Conservation (phyloP, 2,888 invertebrate genomes). For the Eubasilissa splendida region DNA sequence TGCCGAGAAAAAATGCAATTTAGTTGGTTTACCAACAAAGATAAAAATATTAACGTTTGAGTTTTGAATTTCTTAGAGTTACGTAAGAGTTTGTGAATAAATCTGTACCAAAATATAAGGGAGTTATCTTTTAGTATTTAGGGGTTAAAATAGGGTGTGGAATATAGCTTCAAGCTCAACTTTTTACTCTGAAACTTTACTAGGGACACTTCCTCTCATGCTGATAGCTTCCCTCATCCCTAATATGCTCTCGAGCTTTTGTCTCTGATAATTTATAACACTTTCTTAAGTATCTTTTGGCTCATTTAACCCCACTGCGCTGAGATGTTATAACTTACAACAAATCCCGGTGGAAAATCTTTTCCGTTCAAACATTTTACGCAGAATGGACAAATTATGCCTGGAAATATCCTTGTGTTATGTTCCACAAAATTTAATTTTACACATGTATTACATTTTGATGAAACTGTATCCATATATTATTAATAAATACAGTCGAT, state of each 20-base stretch:
- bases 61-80: too few species aligned
- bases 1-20: too few species aligned
- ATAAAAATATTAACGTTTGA: too few species aligned
- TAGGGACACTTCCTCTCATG: constrained; percentile 40
- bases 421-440: too few species aligned
- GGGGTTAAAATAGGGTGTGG: constrained; percentile 41
- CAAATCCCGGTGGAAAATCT: constrained; percentile 24
- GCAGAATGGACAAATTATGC: too few species aligned
- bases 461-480: too few species aligned
- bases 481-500: too few species aligned
- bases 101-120: constrained; percentile 19
- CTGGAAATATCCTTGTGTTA: too few species aligned
- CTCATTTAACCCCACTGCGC: constrained; percentile 36
- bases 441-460: too few species aligned
- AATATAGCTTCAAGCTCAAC: constrained; percentile 51
- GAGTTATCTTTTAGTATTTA: constrained; percentile 27
- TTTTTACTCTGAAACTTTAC: constrained; percentile 56
- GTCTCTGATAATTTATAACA: constrained; percentile 46
- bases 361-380: neutral
- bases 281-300: constrained; percentile 40
- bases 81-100: neutral
- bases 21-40: too few species aligned
- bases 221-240: constrained; percentile 40
- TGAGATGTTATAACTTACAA: constrained; percentile 20
- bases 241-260: constrained; percentile 46